Conservation (phyloP, 1,140 invertebrate genomes). For the Drosophila burlai region DNA sequence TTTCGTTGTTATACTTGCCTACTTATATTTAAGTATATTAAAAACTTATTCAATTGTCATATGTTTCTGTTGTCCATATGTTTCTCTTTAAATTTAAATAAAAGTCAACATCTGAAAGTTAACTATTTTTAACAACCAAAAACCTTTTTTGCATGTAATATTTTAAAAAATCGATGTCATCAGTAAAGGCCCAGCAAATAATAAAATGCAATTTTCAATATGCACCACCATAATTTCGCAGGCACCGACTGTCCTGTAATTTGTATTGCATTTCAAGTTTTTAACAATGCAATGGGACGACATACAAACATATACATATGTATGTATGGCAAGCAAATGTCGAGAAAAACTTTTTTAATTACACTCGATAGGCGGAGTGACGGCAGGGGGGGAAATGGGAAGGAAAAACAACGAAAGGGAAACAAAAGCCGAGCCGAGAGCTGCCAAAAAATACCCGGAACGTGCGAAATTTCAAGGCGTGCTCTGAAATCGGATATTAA, state of each 20-base stretch:
- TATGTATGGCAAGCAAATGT: constrained; percentile 43
- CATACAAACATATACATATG: constrained; percentile 5
- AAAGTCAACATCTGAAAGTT: background rate
- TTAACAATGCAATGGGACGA: constrained; percentile 2
- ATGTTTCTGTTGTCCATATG: accelerated
- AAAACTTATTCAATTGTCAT: background rate
- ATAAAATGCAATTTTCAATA: constrained; percentile 7
- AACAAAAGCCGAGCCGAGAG: constrained; percentile 27
- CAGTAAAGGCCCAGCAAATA: background rate
- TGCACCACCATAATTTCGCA: constrained; percentile 12
- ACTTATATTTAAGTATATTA: background rate
- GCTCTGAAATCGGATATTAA: constrained; percentile 39
- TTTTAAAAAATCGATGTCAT: background rate
- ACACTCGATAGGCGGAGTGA: constrained; percentile 35
- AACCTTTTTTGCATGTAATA: background rate
- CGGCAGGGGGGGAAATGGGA: constrained; percentile 12
- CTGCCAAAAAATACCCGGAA: constrained; percentile 33
- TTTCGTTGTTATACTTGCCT: background rate
- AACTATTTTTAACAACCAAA: background rate
- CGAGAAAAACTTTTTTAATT: constrained; percentile 58
- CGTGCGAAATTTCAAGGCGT: constrained; percentile 45
- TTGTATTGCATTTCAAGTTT: constrained; percentile 27
- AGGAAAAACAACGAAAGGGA: constrained; percentile 6
- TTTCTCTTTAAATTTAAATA: background rate
- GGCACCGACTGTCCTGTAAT: constrained; percentile 1